Percentiles rank a stretch among this genome's conserved stretches.
Conservation (phyloP, 2,113 vertebrate genomes). For the Scolopax mira region DNA sequence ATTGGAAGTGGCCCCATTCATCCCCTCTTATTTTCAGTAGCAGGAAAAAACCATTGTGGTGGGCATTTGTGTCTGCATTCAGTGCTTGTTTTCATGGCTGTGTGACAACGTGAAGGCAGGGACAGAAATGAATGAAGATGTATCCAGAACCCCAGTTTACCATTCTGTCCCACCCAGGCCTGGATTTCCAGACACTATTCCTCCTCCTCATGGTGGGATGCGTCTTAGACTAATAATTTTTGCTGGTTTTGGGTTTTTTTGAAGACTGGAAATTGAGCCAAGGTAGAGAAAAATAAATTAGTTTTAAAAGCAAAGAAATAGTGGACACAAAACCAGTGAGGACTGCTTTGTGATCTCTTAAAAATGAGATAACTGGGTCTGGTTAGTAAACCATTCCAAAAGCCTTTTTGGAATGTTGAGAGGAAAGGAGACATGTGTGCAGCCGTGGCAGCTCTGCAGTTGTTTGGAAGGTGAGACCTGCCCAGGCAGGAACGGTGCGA, state of each 20-base stretch:
- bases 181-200: not conserved
- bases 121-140: not conserved
- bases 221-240: not conserved
- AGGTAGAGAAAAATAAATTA: not conserved
- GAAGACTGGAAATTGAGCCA: not conserved
- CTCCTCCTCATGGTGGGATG: not conserved
- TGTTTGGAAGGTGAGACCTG: not conserved
- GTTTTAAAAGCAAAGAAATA: not conserved
- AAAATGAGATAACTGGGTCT: not conserved
- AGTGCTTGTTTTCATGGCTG: not conserved
- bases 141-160: not conserved
- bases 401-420: not conserved
- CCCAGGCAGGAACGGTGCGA: not conserved
- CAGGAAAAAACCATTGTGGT: not conserved
- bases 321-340: not conserved
- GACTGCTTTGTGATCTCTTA: not conserved
- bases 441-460: not conserved
- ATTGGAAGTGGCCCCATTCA: fast-evolving
- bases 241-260: not conserved
- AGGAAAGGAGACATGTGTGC: not conserved
- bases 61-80: fast-evolving
- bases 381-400: not conserved
- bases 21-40: not conserved
- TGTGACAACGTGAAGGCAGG: not conserved
- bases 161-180: not conserved